Conservation (phyloP, 2,888 invertebrate species). For the Deilephila elpenor region DNA sequence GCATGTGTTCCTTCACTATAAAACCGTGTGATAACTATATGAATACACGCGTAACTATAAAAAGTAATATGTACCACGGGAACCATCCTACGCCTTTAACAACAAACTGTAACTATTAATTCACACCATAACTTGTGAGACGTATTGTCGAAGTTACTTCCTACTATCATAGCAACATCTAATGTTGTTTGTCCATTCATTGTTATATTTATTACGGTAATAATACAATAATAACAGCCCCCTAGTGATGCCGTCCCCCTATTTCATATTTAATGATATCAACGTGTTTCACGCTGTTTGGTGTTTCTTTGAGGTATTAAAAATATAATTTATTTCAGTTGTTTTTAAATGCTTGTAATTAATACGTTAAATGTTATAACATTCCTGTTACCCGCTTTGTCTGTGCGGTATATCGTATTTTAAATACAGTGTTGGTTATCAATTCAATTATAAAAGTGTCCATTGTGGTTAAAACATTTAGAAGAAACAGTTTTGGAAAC, state of each 20-base stretch:
- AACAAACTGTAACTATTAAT: neutral
- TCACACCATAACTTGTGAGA: neutral
- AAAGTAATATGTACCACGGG: too few relatives aligned
- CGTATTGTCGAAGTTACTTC: neutral
- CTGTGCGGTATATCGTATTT: too few relatives aligned
- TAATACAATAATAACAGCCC: neutral
- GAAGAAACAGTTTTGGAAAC: too few relatives aligned
- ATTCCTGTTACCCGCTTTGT: too few relatives aligned
- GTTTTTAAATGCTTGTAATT: neutral
- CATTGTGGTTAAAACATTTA: too few relatives aligned
- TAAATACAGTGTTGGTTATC: too few relatives aligned
- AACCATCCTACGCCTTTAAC: too few relatives aligned
- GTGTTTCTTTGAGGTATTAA: neutral
- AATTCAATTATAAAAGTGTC: too few relatives aligned
- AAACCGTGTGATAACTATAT: too few relatives aligned
- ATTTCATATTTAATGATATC: neutral
- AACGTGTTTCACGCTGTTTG: neutral
- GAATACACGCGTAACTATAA: too few relatives aligned
- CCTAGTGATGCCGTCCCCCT: neutral
- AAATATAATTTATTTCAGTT: neutral
- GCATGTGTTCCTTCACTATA: too few relatives aligned
- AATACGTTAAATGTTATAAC: too few relatives aligned
- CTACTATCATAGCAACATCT: neutral
- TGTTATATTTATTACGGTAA: conserved; percentile 1
- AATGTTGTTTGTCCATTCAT: neutral